phyloP scores from a whole-genome alignment of 2,888 invertebrate species.

The Prionchulus punctatus region DNA sequence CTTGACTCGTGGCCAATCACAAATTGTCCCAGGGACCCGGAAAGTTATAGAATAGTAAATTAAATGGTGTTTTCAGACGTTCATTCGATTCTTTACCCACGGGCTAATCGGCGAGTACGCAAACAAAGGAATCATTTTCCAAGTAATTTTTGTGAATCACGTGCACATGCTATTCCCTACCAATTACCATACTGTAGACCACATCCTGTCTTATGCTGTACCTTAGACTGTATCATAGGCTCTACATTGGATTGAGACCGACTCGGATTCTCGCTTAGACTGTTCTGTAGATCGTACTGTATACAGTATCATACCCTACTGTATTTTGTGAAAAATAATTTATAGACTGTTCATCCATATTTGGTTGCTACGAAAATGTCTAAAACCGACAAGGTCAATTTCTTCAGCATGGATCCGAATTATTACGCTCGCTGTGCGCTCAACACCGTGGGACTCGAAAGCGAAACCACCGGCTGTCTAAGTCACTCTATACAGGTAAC shows the following conservation, averaged over 20 bases:
- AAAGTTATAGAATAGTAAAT: too few species aligned
- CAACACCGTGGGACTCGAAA: slow-evolving; percentile 23
- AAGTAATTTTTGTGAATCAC: slow-evolving; percentile 28
- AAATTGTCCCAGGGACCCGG: too few species aligned
- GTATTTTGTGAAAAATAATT: too few species aligned
- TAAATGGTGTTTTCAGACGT: not conserved
- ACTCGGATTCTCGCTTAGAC: too few species aligned
- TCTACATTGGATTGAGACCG: too few species aligned
- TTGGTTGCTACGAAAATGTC: slow-evolving; percentile 64
- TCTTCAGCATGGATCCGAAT: slow-evolving; percentile 21
- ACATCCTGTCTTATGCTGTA: too few species aligned
- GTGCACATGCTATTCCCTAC: slow-evolving; percentile 13
- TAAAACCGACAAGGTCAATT: not conserved
- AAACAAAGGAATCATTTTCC: not conserved
- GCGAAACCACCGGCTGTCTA: slow-evolving; percentile 27
- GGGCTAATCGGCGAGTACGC: not conserved
- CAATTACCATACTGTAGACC: not conserved
- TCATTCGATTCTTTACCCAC: not conserved
- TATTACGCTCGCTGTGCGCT: slow-evolving; percentile 27
- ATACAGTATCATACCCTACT: too few species aligned
- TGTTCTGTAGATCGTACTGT: too few species aligned
- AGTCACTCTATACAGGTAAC: slow-evolving; percentile 31
- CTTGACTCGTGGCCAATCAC: too few species aligned
- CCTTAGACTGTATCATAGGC: too few species aligned
- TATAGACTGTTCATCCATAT: slow-evolving; percentile 69